phyloP scores from a whole-genome alignment of 2,888 invertebrate species.

The Drosophila paranaensis region DNA sequence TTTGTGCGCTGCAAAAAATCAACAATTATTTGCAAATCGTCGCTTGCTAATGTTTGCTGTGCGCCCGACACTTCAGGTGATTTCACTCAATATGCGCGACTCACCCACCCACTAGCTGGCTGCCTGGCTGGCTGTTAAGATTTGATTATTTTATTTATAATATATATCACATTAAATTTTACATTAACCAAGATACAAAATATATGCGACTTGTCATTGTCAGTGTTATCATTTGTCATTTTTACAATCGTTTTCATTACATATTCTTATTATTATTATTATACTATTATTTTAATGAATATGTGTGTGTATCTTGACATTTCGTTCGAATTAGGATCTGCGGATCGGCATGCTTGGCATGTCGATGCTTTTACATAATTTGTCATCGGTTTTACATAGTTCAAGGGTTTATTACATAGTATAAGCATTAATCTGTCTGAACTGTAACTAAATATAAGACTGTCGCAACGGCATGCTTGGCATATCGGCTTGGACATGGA shows the following conservation, averaged over 20 bases:
- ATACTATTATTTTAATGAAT: conserved; percentile 6
- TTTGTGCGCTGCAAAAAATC: background rate
- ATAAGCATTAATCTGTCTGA: conserved; percentile 18
- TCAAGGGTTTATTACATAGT: conserved; percentile 5
- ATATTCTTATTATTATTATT: background rate
- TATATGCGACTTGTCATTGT: conserved; percentile 60
- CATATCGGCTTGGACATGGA: conserved; percentile 27
- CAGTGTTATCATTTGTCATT: conserved; percentile 36
- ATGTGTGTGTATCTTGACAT: conserved; percentile 17
- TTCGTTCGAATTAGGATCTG: conserved; percentile 29
- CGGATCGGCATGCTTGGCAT: conserved; percentile 47
- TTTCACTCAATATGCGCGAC: background rate
- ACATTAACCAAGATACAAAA: conserved; percentile 76
- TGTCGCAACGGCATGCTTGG: conserved; percentile 46
- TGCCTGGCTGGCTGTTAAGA: background rate
- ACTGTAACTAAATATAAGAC: conserved; percentile 23
- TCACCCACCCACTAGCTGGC: background rate
- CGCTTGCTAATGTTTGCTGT: background rate
- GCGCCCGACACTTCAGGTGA: background rate
- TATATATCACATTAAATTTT: conserved; percentile 81
- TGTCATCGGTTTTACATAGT: conserved; percentile 11
- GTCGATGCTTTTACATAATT: conserved; percentile 15
- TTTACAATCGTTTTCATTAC: conserved; percentile 37
- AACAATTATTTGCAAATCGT: background rate
- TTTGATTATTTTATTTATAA: conserved; percentile 54